Conservation (phyloP, 2,113 vertebrate genomes). For the Pao palembangensis region DNA sequence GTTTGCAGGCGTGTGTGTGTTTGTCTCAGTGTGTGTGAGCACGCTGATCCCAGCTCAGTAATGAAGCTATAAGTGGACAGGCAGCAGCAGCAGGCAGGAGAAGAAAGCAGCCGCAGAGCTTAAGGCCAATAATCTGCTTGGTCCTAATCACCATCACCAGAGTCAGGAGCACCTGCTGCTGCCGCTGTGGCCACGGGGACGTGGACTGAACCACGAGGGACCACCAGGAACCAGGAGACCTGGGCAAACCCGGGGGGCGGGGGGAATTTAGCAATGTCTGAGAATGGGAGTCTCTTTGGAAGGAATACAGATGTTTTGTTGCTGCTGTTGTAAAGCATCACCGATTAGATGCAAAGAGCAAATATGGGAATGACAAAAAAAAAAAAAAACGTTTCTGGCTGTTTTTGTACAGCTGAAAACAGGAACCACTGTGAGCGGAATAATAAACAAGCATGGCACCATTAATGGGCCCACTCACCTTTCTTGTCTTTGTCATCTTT, state of each 20-base stretch:
- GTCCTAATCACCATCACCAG: slow-evolving; percentile 70
- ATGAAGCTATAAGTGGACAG: slow-evolving; percentile 66
- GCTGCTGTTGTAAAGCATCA: no score
- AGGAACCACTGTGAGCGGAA: background rate
- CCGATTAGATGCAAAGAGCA: background rate
- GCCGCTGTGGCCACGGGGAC: slow-evolving; percentile 32
- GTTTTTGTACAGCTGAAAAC: background rate
- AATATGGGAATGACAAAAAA: background rate
- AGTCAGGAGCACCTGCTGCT: slow-evolving; percentile 71
- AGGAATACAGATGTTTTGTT: background rate
- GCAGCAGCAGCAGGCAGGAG: slow-evolving; percentile 55
- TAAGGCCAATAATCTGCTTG: slow-evolving; percentile 71
- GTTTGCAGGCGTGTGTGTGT: slow-evolving; percentile 15
- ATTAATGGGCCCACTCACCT: slow-evolving; percentile 39
- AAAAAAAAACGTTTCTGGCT: background rate
- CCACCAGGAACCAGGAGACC: background rate
- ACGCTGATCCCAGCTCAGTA: slow-evolving; percentile 61
- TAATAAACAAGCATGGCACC: background rate
- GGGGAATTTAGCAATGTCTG: background rate
- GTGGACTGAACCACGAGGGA: slow-evolving; percentile 4
- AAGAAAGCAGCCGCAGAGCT: slow-evolving; percentile 67
- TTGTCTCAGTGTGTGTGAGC: slow-evolving; percentile 18
- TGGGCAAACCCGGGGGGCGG: background rate
- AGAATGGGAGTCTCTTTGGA: background rate
- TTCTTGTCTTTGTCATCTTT: slow-evolving; percentile 66